These are phyloP conservation scores for Pelmatolapia mariae DNA, from an alignment of 2,113 vertebrate species.

Conservation along the genomic window DNA sequence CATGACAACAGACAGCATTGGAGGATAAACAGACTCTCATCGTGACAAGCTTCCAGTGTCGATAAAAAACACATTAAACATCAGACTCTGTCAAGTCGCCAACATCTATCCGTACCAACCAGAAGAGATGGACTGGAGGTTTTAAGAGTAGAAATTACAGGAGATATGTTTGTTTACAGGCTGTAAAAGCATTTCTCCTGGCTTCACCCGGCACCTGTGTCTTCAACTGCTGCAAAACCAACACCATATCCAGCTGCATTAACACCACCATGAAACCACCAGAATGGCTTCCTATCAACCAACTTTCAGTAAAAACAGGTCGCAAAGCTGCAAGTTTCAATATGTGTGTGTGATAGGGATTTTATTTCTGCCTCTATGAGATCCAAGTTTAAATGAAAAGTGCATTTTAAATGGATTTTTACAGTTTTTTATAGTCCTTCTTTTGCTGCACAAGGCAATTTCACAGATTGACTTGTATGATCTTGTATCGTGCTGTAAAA, in stretches of 20 bases:
- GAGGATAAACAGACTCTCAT: not conserved
- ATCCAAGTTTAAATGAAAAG: not conserved
- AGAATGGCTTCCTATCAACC: conserved; percentile 14
- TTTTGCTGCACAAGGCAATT: not conserved
- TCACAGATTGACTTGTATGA: not conserved
- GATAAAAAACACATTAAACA: not conserved
- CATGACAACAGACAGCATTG: not conserved
- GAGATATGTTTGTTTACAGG: conserved; percentile 32
- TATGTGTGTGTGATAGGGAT: not conserved
- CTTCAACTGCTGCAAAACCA: conserved; percentile 47
- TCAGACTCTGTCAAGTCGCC: not conserved
- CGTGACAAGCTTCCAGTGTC: not conserved
- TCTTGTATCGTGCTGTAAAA: not conserved
- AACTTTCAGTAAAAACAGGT: not conserved
- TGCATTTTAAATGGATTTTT: not conserved
- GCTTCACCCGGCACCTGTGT: conserved; percentile 26
- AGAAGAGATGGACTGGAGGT: not conserved
- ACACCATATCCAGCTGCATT: conserved; percentile 42
- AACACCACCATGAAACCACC: conserved; percentile 36
- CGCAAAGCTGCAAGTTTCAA: not conserved
- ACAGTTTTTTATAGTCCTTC: not conserved
- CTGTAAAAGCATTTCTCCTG: conserved; percentile 28
- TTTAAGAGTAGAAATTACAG: conserved; percentile 10
- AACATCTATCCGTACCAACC: not conserved
- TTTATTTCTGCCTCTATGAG: not conserved